These are phyloP conservation scores for Pitangus sulphuratus DNA, from an alignment of 2,797 vertebrate genomes.

Conservation along the genomic window DNA sequence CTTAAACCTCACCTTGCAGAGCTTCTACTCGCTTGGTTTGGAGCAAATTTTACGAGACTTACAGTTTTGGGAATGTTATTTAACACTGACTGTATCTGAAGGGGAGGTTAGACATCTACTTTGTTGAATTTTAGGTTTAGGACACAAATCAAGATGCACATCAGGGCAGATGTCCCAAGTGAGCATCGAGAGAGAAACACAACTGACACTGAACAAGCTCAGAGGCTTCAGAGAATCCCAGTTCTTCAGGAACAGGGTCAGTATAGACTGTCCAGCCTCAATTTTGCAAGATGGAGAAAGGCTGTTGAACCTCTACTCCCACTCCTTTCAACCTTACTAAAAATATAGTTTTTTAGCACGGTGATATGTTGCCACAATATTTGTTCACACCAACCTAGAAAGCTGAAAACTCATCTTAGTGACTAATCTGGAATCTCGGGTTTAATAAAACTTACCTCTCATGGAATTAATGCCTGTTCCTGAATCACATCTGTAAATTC, in stretches of 20 bases:
- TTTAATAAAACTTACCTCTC: neutral
- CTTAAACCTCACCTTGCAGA: neutral
- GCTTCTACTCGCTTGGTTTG: neutral
- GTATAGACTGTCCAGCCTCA: neutral
- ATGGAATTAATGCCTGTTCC: neutral
- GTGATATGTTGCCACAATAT: neutral
- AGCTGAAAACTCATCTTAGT: neutral
- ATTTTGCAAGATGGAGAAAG: neutral
- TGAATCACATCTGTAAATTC: conserved; percentile 1
- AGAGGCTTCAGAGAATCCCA: neutral
- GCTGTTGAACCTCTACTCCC: neutral
- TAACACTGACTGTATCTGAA: neutral
- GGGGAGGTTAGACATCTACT: neutral
- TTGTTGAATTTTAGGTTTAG: neutral
- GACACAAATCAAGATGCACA: neutral
- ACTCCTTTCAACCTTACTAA: neutral
- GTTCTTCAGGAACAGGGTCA: neutral
- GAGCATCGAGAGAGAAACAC: neutral
- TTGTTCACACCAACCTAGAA: neutral
- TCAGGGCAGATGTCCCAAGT: neutral
- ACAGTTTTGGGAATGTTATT: neutral
- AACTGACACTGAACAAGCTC: neutral
- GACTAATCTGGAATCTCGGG: neutral
- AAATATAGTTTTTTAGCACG: neutral
- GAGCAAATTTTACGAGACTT: neutral